A percentile compares a stretch with the other conserved stretches of the same genome.
These are phyloP conservation scores for Eulemur coronatus DNA, from an alignment of 2,797 vertebrate genomes.

Conservation along the genomic window DNA sequence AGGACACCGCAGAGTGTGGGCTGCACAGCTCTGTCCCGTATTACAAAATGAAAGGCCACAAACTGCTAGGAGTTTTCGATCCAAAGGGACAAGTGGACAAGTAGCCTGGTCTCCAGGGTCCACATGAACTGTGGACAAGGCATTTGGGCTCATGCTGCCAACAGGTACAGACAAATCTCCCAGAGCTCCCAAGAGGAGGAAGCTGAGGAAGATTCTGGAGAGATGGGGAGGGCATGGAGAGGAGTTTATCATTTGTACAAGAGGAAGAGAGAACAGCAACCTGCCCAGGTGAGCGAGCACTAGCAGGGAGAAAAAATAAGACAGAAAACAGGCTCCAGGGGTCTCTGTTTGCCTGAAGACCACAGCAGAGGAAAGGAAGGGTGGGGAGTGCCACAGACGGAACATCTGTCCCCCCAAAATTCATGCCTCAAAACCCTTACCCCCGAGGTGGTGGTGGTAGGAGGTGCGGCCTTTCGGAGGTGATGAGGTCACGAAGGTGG, in stretches of 20 bases:
- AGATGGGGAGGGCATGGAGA: fast-evolving
- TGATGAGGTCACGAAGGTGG: too few relatives aligned
- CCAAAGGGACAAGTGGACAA: not conserved
- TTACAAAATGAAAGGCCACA: not conserved
- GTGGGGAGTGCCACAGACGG: too few relatives aligned
- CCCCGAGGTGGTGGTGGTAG: too few relatives aligned
- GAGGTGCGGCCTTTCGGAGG: not conserved
- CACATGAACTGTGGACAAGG: not conserved
- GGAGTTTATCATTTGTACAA: not conserved
- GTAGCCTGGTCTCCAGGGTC: fast-evolving
- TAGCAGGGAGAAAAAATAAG: not conserved
- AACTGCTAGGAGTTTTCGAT: fast-evolving
- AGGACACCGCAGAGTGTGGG: fast-evolving
- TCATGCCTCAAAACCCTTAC: fast-evolving
- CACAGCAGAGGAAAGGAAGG: not conserved
- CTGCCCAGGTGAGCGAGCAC: not conserved
- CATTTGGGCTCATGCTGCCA: fast-evolving
- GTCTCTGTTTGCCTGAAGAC: not conserved
- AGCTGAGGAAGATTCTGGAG: not conserved
- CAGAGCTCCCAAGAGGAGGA: not conserved
- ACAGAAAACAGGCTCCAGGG: fast-evolving
- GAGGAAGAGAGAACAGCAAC: not conserved
- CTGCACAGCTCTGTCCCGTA: fast-evolving
- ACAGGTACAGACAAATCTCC: not conserved
- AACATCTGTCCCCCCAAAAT: not conserved